Evolutionary conservation across 2,113 vertebrate species (phyloP).

Genomic region (Pantherophis guttatus): DNA sequence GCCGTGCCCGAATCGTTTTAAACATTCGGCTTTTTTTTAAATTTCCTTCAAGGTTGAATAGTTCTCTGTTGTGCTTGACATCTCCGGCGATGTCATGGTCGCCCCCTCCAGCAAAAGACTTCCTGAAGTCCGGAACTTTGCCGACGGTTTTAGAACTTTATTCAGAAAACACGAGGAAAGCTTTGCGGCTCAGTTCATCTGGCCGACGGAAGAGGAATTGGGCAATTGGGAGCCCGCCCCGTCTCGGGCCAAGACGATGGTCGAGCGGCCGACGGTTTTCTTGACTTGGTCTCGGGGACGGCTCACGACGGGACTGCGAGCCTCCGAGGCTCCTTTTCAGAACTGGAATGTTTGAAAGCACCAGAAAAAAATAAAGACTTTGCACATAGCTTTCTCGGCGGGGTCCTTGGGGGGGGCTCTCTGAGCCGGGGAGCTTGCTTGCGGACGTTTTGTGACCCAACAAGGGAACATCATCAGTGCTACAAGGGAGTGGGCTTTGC

Average conservation of each 20-base stretch:
- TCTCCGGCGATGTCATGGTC: neutral
- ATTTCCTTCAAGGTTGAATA: neutral
- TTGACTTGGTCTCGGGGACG: neutral
- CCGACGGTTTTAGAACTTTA: neutral
- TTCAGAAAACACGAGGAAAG: neutral
- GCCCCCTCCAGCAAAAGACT: neutral
- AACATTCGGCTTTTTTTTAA: neutral
- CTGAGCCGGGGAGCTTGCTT: neutral
- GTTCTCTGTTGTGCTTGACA: neutral
- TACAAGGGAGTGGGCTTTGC: neutral
- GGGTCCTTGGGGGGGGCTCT: neutral
- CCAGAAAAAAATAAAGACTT: neutral
- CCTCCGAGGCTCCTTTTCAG: no score
- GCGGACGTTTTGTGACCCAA: neutral
- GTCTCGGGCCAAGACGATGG: no score
- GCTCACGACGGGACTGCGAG: neutral
- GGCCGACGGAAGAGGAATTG: no score
- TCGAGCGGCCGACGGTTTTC: rapidly evolving
- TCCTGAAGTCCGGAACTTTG: neutral
- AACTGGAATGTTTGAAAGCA: neutral
- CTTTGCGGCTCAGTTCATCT: neutral
- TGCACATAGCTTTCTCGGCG: neutral
- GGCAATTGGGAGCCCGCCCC: no score
- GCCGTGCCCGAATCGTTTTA: neutral
- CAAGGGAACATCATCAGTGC: neutral